These are phyloP conservation scores for Carcinoscorpius rotundicauda DNA, from an alignment of 1,140 invertebrate genomes.

Conservation along the genomic window DNA sequence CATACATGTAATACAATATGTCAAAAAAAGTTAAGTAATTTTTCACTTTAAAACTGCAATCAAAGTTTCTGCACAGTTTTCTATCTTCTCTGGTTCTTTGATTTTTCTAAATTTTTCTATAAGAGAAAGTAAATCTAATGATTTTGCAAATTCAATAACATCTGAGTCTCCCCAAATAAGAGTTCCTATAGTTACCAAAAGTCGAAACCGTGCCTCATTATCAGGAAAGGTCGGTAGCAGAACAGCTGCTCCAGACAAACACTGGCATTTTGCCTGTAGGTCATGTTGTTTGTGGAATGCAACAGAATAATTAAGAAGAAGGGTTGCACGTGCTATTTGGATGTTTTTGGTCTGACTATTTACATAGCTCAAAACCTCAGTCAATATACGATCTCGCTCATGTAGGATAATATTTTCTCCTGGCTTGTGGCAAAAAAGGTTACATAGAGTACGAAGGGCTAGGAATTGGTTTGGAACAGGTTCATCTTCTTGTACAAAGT, in stretches of 20 bases:
- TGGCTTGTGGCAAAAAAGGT: slow-evolving; percentile 1
- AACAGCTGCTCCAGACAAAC: not conserved
- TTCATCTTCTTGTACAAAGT: not conserved
- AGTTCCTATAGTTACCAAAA: slow-evolving; percentile 7
- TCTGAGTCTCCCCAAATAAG: slow-evolving; percentile 4
- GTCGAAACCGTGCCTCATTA: slow-evolving; percentile 4
- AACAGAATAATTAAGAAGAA: slow-evolving; percentile 6
- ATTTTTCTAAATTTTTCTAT: too few relatives aligned
- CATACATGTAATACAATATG: too few relatives aligned
- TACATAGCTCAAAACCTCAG: not conserved
- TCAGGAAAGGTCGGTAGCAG: not conserved
- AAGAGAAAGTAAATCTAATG: not conserved
- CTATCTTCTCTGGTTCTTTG: too few relatives aligned
- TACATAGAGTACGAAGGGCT: slow-evolving; percentile 3
- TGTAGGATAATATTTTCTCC: slow-evolving; percentile 1
- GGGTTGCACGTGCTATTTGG: slow-evolving; percentile 1
- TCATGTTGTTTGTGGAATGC: not conserved
- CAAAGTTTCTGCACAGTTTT: too few relatives aligned
- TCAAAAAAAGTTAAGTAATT: too few relatives aligned
- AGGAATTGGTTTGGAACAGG: slow-evolving; percentile 2
- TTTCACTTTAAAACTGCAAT: too few relatives aligned
- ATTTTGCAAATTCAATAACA: not conserved
- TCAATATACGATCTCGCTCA: slow-evolving; percentile 2
- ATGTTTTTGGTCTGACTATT: slow-evolving; percentile 1
- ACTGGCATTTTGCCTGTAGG: not conserved